Base-by-base conservation (phyloP, 1,140 invertebrate genomes). In the Ridgeia piscesae region DNA sequence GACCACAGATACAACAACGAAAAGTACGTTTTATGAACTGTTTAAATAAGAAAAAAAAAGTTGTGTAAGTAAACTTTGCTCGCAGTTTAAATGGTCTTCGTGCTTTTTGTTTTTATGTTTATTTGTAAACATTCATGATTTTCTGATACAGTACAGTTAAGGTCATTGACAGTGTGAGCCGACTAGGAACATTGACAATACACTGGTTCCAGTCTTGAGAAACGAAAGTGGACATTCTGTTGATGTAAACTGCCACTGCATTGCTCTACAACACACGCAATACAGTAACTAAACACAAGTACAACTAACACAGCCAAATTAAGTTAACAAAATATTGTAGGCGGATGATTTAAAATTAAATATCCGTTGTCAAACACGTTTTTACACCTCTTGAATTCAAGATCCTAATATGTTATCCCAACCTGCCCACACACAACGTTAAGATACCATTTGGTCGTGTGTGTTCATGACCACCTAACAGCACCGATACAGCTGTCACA, bases 1-100 rank as follows among this genome's bases (percentile, higher is more conserved):
- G 94, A 95, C 90, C 92, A 93, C 88, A 94, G 91, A 50, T 89
- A 94, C 89, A 96, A 96, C 92, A 92, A 94, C 34, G 93, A 93
- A n/a, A 91, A 92, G 94, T 95, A 94, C 94, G 93, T 90, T 33
- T 33, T 88, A 91, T 93, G 34, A 89, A 89, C 35, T n/a, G 34
- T 33, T 90, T 42, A 6, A 89, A 6, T 33, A 34, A 90, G 21
- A 90, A 89, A 91, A 34, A 14, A 8, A 92, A n/a, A n/a, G n/a
- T n/a, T 92, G 89, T 93, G 91, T 27, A 89, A 42, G 91, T 50
- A 35, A 91, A 14, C 6, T 21, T 42, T 90, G 14, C n/a, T 34
- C 2, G 89, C n/a, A 42, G 1, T 90, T 90, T 33, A 17, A 90
- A 90, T 14, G 33, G 2, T 90, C 17, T 8, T 90, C 89, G 17